phyloP scores from a whole-genome alignment of 2,113 vertebrate species.

The Pituophis catenifer region DNA sequence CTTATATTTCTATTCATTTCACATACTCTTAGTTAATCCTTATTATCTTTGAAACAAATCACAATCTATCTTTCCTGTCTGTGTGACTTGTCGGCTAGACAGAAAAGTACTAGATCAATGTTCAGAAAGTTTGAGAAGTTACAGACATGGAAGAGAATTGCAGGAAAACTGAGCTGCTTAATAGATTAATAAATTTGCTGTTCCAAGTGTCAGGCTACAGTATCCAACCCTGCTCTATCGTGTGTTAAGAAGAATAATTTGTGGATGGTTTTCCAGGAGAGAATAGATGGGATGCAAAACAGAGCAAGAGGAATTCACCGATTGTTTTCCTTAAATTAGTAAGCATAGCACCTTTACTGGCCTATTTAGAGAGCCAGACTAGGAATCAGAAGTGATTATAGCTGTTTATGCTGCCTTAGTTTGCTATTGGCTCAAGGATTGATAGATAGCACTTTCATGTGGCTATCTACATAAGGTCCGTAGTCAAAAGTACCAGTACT shows the following conservation, averaged over 20 bases:
- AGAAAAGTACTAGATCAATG: background rate
- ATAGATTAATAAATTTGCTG: background rate
- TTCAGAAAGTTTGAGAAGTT: background rate
- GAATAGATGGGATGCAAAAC: background rate
- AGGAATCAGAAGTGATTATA: background rate
- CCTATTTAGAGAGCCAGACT: background rate
- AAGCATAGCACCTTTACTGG: background rate
- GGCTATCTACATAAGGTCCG: background rate
- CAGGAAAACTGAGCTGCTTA: background rate
- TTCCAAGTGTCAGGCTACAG: background rate
- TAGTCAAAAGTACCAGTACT: background rate
- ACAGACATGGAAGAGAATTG: background rate
- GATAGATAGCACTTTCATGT: background rate
- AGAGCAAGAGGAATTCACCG: background rate
- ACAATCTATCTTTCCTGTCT: background rate
- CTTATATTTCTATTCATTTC: background rate
- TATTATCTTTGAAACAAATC: background rate
- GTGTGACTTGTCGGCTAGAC: background rate
- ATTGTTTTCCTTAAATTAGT: background rate
- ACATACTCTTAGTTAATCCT: background rate
- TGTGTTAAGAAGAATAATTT: background rate
- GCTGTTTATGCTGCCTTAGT: background rate
- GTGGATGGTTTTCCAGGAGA: background rate
- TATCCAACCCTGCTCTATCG: background rate
- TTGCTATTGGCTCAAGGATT: background rate